Base-by-base conservation (phyloP, 2,888 invertebrate species). In the Dasypolia templi region DNA sequence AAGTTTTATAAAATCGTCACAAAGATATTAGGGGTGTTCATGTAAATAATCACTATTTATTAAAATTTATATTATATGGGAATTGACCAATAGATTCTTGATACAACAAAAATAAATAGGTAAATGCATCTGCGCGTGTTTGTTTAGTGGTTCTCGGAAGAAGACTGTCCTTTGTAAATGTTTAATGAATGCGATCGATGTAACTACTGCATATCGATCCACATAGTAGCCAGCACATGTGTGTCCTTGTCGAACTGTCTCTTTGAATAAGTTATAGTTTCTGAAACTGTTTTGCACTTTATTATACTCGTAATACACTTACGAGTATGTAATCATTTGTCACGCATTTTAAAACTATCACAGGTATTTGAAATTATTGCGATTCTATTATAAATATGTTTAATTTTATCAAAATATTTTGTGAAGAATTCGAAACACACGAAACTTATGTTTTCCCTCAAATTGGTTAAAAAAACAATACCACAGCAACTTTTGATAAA, bases 131-230 rank as follows among this genome's bases (percentile, higher is more conserved):
- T n/a, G n/a, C n/a, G n/a, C n/a, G n/a, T n/a, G n/a, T n/a, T n/a
- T n/a, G n/a, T n/a, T n/a, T n/a, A 26, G 26, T 61, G 61, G 29
- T 42, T 39, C 39, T 19, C 14, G 14, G n/a, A n/a, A n/a, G 55
- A 55, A 56, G 6, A 12, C 19, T 14, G 17, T 26, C 14, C 39
- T 32, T 53, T 64, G n/a, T 61, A 51, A 62, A 44, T 66, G 0
- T 62, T 61, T 55, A 35, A 65, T 56, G 14, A 49, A 35, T 49
- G 39, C 26, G 29, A 63, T 58, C 42, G 29, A 67, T 49, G n/a
- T 53, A 32, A 32, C 53, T 22, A n/a, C 14, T 42, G n/a, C n/a
- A n/a, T n/a, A n/a, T n/a, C n/a, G n/a, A n/a, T n/a, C n/a, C 3
- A 29, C 12, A 32, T 3, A 35, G 22, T 49, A 32, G 12, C 12